Evolutionary conservation across 53 echinoderm and acorn worm genomes (phyloP).

Genomic region (Stichopus horrens): DNA sequence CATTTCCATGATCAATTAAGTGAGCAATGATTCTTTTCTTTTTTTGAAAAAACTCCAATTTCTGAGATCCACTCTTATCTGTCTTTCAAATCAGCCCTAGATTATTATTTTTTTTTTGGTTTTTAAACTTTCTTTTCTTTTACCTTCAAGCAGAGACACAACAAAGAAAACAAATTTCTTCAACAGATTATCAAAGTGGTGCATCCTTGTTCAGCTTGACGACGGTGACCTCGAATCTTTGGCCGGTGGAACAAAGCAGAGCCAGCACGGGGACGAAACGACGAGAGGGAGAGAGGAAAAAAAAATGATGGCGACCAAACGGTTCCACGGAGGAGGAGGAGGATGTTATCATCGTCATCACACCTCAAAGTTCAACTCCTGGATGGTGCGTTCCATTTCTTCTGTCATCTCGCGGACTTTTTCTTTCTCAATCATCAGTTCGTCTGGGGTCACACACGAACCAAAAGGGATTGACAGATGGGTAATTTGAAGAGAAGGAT

Average conservation of each 20-base stretch:
- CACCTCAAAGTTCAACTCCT: slow-evolving; percentile 48
- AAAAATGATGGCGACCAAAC: background rate
- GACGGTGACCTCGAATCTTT: slow-evolving; percentile 13
- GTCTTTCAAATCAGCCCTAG: slow-evolving; percentile 37
- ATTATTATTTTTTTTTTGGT: background rate
- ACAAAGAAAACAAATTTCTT: background rate
- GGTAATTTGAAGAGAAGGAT: background rate
- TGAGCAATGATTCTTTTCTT: slow-evolving; percentile 6
- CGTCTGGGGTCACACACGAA: slow-evolving; percentile 1
- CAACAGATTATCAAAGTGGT: slow-evolving; percentile 1
- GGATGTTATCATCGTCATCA: slow-evolving; percentile 8
- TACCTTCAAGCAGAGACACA: background rate
- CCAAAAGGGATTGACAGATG: background rate
- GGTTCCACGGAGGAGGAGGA: background rate
- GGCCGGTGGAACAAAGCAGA: background rate
- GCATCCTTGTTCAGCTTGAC: slow-evolving; percentile 17
- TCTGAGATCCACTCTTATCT: slow-evolving; percentile 2
- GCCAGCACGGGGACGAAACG: slow-evolving; percentile 26
- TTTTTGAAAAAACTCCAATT: background rate
- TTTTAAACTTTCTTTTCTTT: background rate
- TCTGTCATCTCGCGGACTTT: slow-evolving; percentile 51
- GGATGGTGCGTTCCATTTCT: slow-evolving; percentile 53
- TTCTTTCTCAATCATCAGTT: slow-evolving; percentile 51
- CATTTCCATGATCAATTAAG: slow-evolving; percentile 1
- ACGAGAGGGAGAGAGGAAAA: background rate